Percentiles rank a stretch among this genome's conserved stretches.
Conservation (phyloP, 2,797 vertebrate genomes). For the Trichosurus vulpecula region DNA sequence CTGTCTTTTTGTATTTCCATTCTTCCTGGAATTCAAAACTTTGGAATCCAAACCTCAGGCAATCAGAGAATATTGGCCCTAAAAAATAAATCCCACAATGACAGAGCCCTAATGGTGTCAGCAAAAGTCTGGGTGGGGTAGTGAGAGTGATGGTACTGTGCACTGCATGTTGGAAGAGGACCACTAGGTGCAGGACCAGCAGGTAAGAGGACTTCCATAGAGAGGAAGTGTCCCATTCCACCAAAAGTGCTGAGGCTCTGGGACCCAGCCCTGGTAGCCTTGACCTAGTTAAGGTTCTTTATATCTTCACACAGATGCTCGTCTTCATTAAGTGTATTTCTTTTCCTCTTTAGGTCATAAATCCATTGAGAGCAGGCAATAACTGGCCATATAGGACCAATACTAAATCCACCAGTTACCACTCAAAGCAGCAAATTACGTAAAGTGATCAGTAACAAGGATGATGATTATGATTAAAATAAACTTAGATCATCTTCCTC, state of each 20-base stretch:
- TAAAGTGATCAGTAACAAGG: not conserved
- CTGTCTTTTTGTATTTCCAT: not conserved
- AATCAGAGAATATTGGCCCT: not conserved
- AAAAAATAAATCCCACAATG: not conserved
- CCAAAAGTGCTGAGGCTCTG: not conserved
- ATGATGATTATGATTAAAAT: not conserved
- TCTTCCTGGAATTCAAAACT: not conserved
- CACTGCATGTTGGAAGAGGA: not conserved
- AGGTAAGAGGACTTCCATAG: not conserved
- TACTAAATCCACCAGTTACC: not conserved
- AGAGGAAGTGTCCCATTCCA: not conserved
- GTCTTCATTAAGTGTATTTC: not conserved
- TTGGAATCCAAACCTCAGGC: not conserved
- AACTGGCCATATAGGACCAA: not conserved
- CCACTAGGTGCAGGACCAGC: not conserved
- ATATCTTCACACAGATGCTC: not conserved
- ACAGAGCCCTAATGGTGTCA: not conserved
- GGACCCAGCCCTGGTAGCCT: not conserved
- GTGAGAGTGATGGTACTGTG: not conserved
- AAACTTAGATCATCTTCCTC: not conserved
- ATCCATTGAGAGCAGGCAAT: slow-evolving; percentile 39
- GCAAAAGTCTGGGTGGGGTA: not conserved
- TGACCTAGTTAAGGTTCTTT: not conserved
- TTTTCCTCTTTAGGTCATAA: not conserved
- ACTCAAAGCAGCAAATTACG: slow-evolving; percentile 10